Percentiles rank a stretch among this genome's conserved stretches.
Conservation (phyloP, 2,113 vertebrate species). For the Phylloscopus trochiloides region DNA sequence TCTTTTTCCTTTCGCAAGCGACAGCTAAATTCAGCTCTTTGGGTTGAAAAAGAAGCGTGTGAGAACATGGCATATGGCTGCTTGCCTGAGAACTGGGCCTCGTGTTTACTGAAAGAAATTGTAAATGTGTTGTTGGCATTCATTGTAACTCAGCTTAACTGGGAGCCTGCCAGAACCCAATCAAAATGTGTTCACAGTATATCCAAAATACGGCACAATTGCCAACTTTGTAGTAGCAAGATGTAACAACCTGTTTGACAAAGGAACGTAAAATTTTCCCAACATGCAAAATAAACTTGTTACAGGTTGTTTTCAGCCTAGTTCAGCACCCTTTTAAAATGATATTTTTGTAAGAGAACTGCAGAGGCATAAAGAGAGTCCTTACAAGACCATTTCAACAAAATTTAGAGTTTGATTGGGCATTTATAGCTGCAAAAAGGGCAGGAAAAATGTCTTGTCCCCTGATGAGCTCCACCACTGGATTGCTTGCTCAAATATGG, state of each 20-base stretch:
- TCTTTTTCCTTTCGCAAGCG: not conserved
- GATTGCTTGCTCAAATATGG: not conserved
- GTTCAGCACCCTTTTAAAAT: not conserved
- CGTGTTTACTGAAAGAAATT: slow-evolving; percentile 25
- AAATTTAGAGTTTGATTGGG: not conserved
- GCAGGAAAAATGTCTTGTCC: not conserved
- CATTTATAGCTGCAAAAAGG: not conserved
- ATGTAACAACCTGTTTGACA: slow-evolving; percentile 1
- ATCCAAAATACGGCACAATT: slow-evolving; percentile 16
- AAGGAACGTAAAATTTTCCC: not conserved
- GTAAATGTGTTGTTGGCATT: slow-evolving; percentile 47
- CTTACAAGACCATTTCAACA: not conserved
- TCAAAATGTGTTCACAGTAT: slow-evolving; percentile 44
- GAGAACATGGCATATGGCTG: slow-evolving; percentile 33
- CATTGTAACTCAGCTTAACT: slow-evolving; percentile 38
- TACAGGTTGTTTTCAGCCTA: not conserved
- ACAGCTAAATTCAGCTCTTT: not conserved
- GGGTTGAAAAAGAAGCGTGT: not conserved
- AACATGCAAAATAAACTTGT: not conserved
- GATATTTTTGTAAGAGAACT: not conserved
- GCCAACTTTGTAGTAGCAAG: slow-evolving; percentile 33
- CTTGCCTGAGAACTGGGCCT: slow-evolving; percentile 17
- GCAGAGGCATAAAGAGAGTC: not conserved
- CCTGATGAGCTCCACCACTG: not conserved
- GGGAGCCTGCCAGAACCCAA: slow-evolving; percentile 51